phyloP scores from a whole-genome alignment of 37 sponge, comb jelly and placozoan genomes.

The Spongilla lacustris region DNA sequence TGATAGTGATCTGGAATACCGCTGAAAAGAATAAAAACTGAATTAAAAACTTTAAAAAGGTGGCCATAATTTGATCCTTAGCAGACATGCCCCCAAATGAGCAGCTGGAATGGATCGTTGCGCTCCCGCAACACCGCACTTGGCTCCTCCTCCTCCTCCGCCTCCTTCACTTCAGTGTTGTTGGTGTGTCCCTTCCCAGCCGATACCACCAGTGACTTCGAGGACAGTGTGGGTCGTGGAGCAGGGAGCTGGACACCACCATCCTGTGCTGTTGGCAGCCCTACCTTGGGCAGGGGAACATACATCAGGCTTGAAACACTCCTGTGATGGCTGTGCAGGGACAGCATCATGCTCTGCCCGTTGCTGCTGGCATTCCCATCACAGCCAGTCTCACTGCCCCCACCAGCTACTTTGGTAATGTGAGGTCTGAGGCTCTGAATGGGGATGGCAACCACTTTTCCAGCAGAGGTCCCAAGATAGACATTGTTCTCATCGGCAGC shows the following conservation, averaged over 20 bases:
- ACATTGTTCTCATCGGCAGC: conserved; percentile 8
- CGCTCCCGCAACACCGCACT: conserved; percentile 37
- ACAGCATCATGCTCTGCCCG: conserved; percentile 1
- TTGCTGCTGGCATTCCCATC: background rate
- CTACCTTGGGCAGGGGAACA: conserved; percentile 21
- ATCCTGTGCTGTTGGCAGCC: background rate
- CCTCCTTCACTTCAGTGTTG: background rate
- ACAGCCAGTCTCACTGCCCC: background rate
- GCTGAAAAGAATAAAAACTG: too few relatives aligned
- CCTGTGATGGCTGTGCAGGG: conserved; percentile 48
- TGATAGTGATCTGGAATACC: too few relatives aligned
- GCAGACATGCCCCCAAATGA: conserved; percentile 48
- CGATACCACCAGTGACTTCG: conserved; percentile 34
- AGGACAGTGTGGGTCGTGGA: conserved; percentile 11
- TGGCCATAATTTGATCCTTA: background rate
- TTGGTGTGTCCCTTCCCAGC: conserved; percentile 48
- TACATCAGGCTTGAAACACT: conserved; percentile 17
- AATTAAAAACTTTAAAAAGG: background rate
- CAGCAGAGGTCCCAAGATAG: conserved; percentile 51
- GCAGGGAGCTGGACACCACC: background rate
- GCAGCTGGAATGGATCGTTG: conserved; percentile 52
- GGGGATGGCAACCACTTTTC: conserved; percentile 41
- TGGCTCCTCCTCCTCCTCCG: background rate
- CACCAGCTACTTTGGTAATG: background rate
- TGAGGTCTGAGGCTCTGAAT: background rate